phyloP scores from a whole-genome alignment of 1,140 invertebrate genomes.

The Archegozetes longisetosus region DNA sequence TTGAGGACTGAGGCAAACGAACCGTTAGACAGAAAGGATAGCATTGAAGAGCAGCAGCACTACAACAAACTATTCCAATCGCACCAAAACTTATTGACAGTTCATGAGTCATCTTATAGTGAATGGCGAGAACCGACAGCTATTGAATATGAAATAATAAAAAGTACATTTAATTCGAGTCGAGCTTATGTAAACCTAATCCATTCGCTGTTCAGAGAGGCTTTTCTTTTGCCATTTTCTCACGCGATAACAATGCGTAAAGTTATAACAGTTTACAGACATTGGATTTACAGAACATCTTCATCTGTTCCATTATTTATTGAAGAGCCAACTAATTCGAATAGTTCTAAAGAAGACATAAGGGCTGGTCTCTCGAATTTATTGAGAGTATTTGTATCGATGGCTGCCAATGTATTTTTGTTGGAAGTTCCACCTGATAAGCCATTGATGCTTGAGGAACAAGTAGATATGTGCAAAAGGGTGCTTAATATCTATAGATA shows the following conservation, averaged over 20 bases:
- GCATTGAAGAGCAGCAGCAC: not conserved
- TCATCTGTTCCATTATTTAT: conserved; percentile 24
- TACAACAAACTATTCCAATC: not conserved
- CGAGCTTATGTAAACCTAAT: conserved; percentile 87
- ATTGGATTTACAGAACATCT: conserved; percentile 84
- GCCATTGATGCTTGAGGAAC: conserved; percentile 48
- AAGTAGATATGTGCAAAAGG: conserved; percentile 83
- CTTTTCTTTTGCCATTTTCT: conserved; percentile 67
- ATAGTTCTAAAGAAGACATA: conserved; percentile 15
- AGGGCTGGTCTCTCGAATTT: conserved; percentile 52
- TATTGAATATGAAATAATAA: conserved; percentile 40
- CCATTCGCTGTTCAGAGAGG: conserved; percentile 82
- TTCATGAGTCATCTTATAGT: not conserved
- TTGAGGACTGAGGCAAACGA: conserved; percentile 16
- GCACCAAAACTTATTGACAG: not conserved
- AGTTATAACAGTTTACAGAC: conserved; percentile 84
- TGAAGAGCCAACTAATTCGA: conserved; percentile 14
- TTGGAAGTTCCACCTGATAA: conserved; percentile 42
- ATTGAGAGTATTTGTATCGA: conserved; percentile 81
- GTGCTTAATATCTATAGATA: conserved; percentile 91
- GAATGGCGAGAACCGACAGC: not conserved
- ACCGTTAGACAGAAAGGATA: conserved; percentile 8
- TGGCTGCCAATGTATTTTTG: conserved; percentile 86
- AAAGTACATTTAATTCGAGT: conserved; percentile 69
- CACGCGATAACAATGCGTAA: conserved; percentile 70